These are phyloP conservation scores for Petrophora chlorosata DNA, from an alignment of 2,888 invertebrate species.

Conservation along the genomic window DNA sequence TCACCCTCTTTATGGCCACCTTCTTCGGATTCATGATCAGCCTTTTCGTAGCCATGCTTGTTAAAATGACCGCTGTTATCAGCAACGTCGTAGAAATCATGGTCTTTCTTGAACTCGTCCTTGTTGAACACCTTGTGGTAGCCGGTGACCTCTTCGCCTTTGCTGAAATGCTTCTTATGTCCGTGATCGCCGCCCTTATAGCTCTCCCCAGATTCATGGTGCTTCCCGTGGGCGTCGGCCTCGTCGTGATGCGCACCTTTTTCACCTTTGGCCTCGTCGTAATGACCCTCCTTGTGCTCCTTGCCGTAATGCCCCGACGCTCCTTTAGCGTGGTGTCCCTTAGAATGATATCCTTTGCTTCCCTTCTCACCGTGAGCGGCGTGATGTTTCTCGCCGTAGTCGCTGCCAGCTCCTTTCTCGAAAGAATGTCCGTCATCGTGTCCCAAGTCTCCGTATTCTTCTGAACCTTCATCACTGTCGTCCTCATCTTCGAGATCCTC, in stretches of 20 bases:
- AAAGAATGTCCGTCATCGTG: conserved; percentile 47
- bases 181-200: conserved; percentile 84
- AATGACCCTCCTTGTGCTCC: conserved; percentile 79
- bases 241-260: conserved; percentile 81
- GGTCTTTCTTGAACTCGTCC: conserved; percentile 91
- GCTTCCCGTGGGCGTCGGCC: conserved; percentile 81
- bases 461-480: conserved; percentile 47
- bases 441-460: conserved; percentile 46
- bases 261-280: conserved; percentile 79
- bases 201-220: conserved; percentile 77
- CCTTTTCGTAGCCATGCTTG: conserved; percentile 84
- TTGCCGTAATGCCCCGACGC: conserved; percentile 81
- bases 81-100: conserved; percentile 89
- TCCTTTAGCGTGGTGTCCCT: conserved; percentile 82
- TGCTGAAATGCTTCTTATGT: conserved; percentile 85
- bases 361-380: conserved; percentile 82
- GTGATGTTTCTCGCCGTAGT: conserved; percentile 75
- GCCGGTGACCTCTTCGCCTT: conserved; percentile 88
- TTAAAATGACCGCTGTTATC: conserved; percentile 87
- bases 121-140: conserved; percentile 90
- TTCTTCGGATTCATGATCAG: conserved; percentile 79
- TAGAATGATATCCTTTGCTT: conserved; percentile 80
- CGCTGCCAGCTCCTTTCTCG: conserved; percentile 74
- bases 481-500: conserved; percentile 65
- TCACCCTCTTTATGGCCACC: conserved; percentile 84